phyloP scores from a whole-genome alignment of 1,140 invertebrate genomes.

The Ooceraea biroi region DNA sequence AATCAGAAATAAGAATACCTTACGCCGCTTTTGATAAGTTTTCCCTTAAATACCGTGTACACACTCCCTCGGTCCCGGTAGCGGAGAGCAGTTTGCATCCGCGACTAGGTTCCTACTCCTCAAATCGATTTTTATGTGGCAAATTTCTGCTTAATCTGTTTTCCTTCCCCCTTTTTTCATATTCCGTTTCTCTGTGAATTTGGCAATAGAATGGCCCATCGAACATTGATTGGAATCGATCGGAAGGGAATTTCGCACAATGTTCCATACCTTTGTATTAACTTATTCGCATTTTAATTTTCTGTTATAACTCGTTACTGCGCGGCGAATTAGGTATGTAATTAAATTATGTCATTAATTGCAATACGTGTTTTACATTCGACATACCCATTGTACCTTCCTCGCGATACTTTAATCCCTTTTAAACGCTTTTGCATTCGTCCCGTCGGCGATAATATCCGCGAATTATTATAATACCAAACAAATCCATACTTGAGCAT shows the following conservation, averaged over 20 bases:
- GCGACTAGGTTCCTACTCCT: neutral
- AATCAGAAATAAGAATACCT: constrained; percentile 59
- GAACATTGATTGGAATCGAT: neutral
- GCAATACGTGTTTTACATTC: neutral
- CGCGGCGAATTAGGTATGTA: neutral
- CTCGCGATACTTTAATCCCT: neutral
- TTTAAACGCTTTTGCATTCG: neutral
- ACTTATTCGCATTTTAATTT: neutral
- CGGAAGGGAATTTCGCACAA: neutral
- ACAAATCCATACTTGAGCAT: constrained; percentile 20
- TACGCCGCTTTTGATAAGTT: constrained; percentile 55
- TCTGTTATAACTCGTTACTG: neutral
- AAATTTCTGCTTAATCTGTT: neutral
- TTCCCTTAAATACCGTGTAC: constrained; percentile 46
- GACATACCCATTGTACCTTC: neutral
- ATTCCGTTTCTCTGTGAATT: no score
- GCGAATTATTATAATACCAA: constrained; percentile 24
- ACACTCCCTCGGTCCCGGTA: neutral
- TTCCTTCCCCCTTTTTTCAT: neutral
- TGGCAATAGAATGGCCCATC: neutral
- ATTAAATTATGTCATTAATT: constrained; percentile 33
- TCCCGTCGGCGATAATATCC: neutral
- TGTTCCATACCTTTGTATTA: neutral
- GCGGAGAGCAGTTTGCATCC: neutral
- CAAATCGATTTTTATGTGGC: neutral